Percentiles rank a stretch among this genome's conserved stretches.
phyloP scores from a whole-genome alignment of 2,113 vertebrate genomes.

The Hippocampus abdominalis region DNA sequence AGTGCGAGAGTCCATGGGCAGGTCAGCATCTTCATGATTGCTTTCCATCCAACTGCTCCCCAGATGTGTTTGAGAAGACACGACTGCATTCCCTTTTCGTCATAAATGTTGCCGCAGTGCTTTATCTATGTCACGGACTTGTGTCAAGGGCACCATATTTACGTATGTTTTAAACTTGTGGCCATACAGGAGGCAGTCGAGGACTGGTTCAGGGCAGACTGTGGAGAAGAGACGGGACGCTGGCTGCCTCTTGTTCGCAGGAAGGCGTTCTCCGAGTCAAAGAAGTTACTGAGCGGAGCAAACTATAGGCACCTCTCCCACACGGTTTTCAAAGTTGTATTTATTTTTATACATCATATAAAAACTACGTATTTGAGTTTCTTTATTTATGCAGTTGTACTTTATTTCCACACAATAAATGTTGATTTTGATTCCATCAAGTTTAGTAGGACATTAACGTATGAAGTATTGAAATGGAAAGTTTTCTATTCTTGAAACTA shows the following conservation, averaged over 20 bases:
- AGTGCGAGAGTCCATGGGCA: constrained; percentile 93
- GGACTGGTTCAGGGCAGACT: constrained; percentile 85
- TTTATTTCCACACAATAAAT: neutral
- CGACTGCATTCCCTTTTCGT: neutral
- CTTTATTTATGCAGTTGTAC: neutral
- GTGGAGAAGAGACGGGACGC: constrained; percentile 86
- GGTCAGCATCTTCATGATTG: constrained; percentile 68
- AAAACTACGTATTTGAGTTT: neutral
- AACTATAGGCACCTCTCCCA: constrained; percentile 66
- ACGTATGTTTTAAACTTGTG: constrained; percentile 5
- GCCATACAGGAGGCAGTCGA: constrained; percentile 78
- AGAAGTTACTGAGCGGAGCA: constrained; percentile 63
- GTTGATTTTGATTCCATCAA: too few species aligned
- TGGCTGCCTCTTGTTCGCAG: constrained; percentile 87
- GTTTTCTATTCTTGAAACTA: too few species aligned
- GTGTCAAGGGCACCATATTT: neutral
- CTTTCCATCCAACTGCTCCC: too few species aligned
- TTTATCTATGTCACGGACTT: neutral
- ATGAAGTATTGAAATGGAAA: too few species aligned
- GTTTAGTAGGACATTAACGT: too few species aligned
- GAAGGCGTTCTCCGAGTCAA: constrained; percentile 85
- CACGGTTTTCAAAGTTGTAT: neutral
- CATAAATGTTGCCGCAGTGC: neutral
- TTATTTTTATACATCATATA: neutral
- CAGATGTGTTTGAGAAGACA: too few species aligned